Evolutionary conservation across 2,888 invertebrate species (phyloP), one percentile per base, ranked within the genome.

Genomic region (Dorcus parallelipipedus): DNA sequence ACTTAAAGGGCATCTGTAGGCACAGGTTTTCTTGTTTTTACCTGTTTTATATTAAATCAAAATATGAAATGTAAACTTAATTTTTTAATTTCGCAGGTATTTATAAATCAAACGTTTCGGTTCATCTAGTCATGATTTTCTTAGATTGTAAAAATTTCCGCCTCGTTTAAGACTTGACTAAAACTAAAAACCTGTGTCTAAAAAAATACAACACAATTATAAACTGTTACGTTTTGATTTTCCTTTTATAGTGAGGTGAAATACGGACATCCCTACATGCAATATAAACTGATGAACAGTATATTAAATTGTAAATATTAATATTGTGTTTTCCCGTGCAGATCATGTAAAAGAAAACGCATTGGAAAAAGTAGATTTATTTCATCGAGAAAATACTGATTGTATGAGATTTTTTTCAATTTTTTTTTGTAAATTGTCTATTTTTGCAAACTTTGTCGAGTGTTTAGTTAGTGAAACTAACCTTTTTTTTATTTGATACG

Each of bases 261-360:
- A 26, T 23, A 51, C 7, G 38, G 38, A 51, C 40, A 51, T 14
- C 23, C 14, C 10, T 51, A 49, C 26, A 49, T 51, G 14, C 40
- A 26, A 52, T 43, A 33, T 48, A 63, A 63, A 60, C 60, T 60
- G 63, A 63, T 49, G 63, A 59, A 63, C 63, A 60, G 63, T 60
- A 60, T 63, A 63, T 63, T 56, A 63, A 60, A 56, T 56, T 58
- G 55, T 52, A 56, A 54, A 58, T 57, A 60, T 54, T 39, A 57
- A 54, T 53, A 57, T 47, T 56, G 55, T 55, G 54, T 56, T 58
- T 56, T 42, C 23, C 23, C 53, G 59, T 52, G 23, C 50, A 51
- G 10, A 17, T 38, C 17, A 50, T 54, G 48, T 54, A 49, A 41
- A 52, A 56, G 47, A 10, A 49, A 43, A 38, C 49, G 49, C 49